Percentiles rank a stretch among this genome's conserved stretches.
phyloP scores from a whole-genome alignment of 2,797 vertebrate species.

The Parauchenoglanis punctatus region DNA sequence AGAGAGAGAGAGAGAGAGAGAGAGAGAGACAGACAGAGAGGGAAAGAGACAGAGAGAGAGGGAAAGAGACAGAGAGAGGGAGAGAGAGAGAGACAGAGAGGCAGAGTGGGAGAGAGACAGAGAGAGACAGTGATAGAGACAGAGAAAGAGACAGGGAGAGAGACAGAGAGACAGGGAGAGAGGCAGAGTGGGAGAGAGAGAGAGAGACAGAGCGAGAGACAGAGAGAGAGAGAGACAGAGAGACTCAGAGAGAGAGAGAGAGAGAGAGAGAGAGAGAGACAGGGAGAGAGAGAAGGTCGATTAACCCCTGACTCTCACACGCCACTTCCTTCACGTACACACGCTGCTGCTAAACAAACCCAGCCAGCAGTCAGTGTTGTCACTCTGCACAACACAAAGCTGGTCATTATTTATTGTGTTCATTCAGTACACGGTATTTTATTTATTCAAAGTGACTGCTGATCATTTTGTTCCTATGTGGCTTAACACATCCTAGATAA shows the following conservation, averaged over 20 bases:
- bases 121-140: too few relatives aligned
- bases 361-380: neutral
- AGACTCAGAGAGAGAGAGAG: neutral
- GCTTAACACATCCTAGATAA: neutral
- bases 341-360: neutral
- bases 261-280: neutral
- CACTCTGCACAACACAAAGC: neutral
- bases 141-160: too few relatives aligned
- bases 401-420: neutral
- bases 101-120: too few relatives aligned
- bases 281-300: neutral
- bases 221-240: too few relatives aligned
- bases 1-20: too few relatives aligned
- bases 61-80: too few relatives aligned
- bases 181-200: too few relatives aligned
- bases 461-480: neutral
- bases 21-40: too few relatives aligned
- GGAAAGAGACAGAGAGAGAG: too few relatives aligned
- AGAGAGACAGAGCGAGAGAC: too few relatives aligned
- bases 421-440: neutral
- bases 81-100: too few relatives aligned
- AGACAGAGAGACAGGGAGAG: too few relatives aligned
- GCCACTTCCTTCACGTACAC: slow-evolving; percentile 11
- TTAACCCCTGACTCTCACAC: slow-evolving; percentile 4
- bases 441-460: neutral